phyloP scores from a whole-genome alignment of 2,888 invertebrate genomes.

The Eristalinus aeneus region DNA sequence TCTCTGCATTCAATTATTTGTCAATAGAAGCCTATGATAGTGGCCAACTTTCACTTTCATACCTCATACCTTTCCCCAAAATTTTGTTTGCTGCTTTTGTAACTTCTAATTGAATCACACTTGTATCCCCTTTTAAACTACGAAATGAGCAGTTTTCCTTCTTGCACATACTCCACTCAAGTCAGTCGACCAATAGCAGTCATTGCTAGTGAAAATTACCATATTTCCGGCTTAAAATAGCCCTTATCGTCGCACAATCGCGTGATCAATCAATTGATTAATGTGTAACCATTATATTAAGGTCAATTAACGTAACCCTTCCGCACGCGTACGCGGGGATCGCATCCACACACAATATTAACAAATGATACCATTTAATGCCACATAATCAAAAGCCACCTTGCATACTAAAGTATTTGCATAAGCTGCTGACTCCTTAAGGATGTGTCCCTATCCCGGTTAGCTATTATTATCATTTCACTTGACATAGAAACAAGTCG shows the following conservation, averaged over 20 bases:
- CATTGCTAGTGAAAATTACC: background rate
- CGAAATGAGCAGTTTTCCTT: background rate
- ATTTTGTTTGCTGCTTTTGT: too few species aligned
- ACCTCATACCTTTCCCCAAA: too few species aligned
- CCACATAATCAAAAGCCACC: constrained; percentile 56
- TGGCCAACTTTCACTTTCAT: too few species aligned
- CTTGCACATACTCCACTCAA: background rate
- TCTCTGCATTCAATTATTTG: too few species aligned
- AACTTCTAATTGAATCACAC: background rate
- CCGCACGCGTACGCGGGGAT: background rate
- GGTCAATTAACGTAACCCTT: constrained; percentile 41
- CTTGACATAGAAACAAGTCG: constrained; percentile 61
- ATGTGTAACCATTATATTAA: constrained; percentile 35
- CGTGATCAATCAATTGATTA: constrained; percentile 42
- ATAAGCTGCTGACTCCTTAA: constrained; percentile 47
- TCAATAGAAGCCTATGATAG: too few species aligned
- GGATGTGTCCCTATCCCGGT: constrained; percentile 38
- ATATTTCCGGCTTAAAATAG: background rate
- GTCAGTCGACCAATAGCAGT: background rate
- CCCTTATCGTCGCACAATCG: constrained; percentile 8
- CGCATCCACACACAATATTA: constrained; percentile 11
- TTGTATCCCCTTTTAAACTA: background rate
- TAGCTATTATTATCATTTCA: constrained; percentile 63
- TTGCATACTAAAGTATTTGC: constrained; percentile 48
- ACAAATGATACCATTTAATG: constrained; percentile 55